Evolutionary conservation across 1,140 invertebrate species (phyloP), one percentile per base, ranked within the genome.

Genomic region (Halyomorpha halys): DNA sequence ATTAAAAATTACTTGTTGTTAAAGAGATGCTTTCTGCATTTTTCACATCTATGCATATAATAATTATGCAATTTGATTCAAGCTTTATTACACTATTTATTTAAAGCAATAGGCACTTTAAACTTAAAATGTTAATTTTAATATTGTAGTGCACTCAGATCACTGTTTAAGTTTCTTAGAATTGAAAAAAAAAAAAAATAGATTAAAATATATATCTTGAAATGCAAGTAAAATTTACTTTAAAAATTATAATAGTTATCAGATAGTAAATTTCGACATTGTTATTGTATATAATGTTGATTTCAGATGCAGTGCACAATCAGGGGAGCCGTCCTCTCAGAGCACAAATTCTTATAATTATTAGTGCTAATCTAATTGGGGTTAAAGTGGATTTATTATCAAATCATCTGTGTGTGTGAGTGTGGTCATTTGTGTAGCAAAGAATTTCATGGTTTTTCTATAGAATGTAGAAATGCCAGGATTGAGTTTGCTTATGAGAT

Each of bases 261-360:
- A 49, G 47, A 18, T 49, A 19, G 19, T 19, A 59, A 21, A 44
- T 60, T 60, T 44, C 53, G 64, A 51, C 64, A 61, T 19, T 65
- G 64, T 65, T 65, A 65, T 61, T 65, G 59, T 62, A 65, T 66
- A 59, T 63, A 63, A 34, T 66, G 51, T 63, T 66, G 65, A 60
- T 66, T 66, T 66, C 65, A 66, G 65, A 66, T 66, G 65, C 65
- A 66, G 65, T 66, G 65, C 62, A 63, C 61, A 63, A 63, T 66
- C 65, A 66, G 65, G 62, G 65, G 61, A 62, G 61, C 65, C 53
- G 65, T 56, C 54, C 65, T 66, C 61, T 66, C 61, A 66, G 65
- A 66, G 61, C 65, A 66, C 65, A 64, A 66, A 62, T 66, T 66
- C 56, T 62, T 66, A 62, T 66, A 66, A 65, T 25, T 59, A 51